Evolutionary conservation across 2,888 invertebrate species (phyloP), one percentile per base, ranked within the genome.

Genomic region (Ectemnius cavifrons): DNA sequence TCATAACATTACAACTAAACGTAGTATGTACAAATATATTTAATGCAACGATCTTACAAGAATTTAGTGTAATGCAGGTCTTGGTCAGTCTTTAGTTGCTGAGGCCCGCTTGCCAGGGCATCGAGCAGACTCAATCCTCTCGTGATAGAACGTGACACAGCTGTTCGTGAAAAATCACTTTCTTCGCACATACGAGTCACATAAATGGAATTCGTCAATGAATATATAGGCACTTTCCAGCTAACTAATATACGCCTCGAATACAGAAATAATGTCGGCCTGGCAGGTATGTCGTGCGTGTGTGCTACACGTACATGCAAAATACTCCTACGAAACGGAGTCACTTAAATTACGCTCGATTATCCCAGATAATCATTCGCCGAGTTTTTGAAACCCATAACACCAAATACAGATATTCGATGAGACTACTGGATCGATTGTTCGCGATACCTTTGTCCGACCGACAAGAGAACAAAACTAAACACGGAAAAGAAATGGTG

Each of bases 51-150:
- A 88, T 88, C 84, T 88, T 86, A 86, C 81, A 86, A 83, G 84
- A 86, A 87, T 87, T 87, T 84, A 89, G 83, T 88, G 86, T 89
- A 90, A 90, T 90, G 90, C 88, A 89, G 89, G 89, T 90, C 89
- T 90, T 89, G 86, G 86, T 90, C 90, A 90, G 90, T 90, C 90
- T 89, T 90, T 84, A 85, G 84, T 89, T 89, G 86, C 88, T 82
- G 89, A 89, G 88, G 86, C 88, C 87, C 82, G 73, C 79, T 82
- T 66, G 56, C 63, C 82, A 78, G 82, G 79, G 79, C 86, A 71
- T 77, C 85, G 79, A 86, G 82, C 82, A 87, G 84, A 85, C 81
- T 83, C 82, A 76, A 85, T 85, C 81, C 75, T 80, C 80, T 79
- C 68, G 77, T 77, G 77, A 83, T 81, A 80, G 80, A 81, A 80